These are phyloP conservation scores for Hyposmocoma kahamanoa DNA, from an alignment of 1,140 invertebrate species.

Conservation along the genomic window DNA sequence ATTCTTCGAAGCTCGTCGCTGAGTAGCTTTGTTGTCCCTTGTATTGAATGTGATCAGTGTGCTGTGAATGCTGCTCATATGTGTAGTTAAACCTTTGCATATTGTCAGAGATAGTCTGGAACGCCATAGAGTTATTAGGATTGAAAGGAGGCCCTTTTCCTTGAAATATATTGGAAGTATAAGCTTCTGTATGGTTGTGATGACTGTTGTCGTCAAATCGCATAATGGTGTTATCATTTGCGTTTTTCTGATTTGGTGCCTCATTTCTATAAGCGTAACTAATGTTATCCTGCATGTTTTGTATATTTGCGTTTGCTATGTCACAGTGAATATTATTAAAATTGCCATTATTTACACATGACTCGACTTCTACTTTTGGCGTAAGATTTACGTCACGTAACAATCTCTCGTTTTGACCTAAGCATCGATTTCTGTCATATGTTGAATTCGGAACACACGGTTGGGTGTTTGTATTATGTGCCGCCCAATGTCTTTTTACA, in stretches of 20 bases:
- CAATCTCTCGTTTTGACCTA: slow-evolving; percentile 49
- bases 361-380: slow-evolving; percentile 75
- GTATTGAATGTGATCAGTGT: slow-evolving; percentile 47
- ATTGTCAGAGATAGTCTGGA: slow-evolving; percentile 45
- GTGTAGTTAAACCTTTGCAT: slow-evolving; percentile 65
- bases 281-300: slow-evolving; percentile 31
- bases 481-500: slow-evolving; percentile 54
- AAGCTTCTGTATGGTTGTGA: slow-evolving; percentile 38
- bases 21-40: slow-evolving; percentile 67
- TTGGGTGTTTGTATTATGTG: slow-evolving; percentile 39
- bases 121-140: slow-evolving; percentile 38
- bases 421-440: slow-evolving; percentile 43
- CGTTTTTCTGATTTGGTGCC: slow-evolving; percentile 24
- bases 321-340: slow-evolving; percentile 78
- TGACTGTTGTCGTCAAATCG: slow-evolving; percentile 46
- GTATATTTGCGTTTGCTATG: slow-evolving; percentile 28
- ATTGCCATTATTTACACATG: slow-evolving; percentile 76
- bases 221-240: slow-evolving; percentile 31
- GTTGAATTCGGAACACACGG: slow-evolving; percentile 28
- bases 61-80: slow-evolving; percentile 52
- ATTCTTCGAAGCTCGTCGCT: slow-evolving; percentile 73
- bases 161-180: slow-evolving; percentile 58
- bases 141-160: slow-evolving; percentile 59
- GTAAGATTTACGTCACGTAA: slow-evolving; percentile 74
- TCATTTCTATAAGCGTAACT: slow-evolving; percentile 43